Conservation (phyloP, 1,140 invertebrate species). For the Drepana arcuata region DNA sequence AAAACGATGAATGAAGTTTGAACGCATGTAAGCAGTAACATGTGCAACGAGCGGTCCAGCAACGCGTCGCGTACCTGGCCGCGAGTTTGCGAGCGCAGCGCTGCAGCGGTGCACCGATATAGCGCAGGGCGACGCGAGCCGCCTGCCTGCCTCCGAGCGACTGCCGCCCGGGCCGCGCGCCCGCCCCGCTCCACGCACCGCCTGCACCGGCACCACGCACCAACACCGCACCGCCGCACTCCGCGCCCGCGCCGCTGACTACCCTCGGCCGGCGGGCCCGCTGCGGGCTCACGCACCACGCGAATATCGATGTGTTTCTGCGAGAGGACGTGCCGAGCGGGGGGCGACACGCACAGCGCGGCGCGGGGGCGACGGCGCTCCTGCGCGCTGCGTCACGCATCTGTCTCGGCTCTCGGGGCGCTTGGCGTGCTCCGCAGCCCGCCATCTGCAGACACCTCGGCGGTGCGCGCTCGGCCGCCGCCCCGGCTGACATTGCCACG, state of each 20-base stretch:
- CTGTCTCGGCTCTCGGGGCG: slow-evolving; percentile 47
- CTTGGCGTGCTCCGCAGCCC: slow-evolving; percentile 56
- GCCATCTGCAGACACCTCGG: slow-evolving; percentile 55
- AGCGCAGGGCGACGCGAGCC: slow-evolving; percentile 45
- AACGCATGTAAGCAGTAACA: slow-evolving; percentile 24
- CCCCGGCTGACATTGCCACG: slow-evolving; percentile 17
- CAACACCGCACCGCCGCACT: slow-evolving; percentile 19
- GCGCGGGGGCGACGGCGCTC: slow-evolving; percentile 44
- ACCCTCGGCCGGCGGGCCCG: slow-evolving; percentile 26
- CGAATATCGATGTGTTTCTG: slow-evolving; percentile 59
- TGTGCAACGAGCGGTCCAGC: slow-evolving; percentile 19
- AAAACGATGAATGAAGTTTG: slow-evolving; percentile 46
- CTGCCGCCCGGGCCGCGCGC: slow-evolving; percentile 54
- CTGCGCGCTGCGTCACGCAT: slow-evolving; percentile 68
- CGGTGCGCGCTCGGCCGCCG: slow-evolving; percentile 7
- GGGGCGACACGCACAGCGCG: slow-evolving; percentile 46
- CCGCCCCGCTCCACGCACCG: slow-evolving; percentile 28
- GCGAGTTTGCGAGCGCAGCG: slow-evolving; percentile 37
- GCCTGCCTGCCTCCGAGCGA: slow-evolving; percentile 53
- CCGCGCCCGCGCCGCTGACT: slow-evolving; percentile 11
- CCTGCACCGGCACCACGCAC: slow-evolving; percentile 39
- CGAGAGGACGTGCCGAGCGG: slow-evolving; percentile 25
- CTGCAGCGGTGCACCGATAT: slow-evolving; percentile 28
- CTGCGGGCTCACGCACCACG: slow-evolving; percentile 48
- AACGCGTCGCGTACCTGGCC: slow-evolving; percentile 31